Base-by-base conservation (phyloP, 2,888 invertebrate species). In the Sphecodes monilicornis region DNA sequence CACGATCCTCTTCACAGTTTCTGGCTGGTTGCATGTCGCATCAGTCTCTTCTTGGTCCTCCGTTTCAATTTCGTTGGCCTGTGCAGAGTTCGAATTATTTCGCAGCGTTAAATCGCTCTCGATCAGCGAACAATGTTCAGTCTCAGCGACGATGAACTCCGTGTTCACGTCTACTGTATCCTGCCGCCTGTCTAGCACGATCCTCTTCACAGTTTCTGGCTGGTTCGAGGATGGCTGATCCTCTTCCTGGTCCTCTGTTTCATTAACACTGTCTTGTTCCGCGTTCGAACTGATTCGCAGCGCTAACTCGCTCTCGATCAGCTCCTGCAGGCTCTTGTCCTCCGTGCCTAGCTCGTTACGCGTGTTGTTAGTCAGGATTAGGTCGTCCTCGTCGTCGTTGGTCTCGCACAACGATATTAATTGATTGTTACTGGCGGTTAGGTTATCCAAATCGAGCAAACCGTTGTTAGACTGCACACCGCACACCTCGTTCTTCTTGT, bases 391-490 rank as follows among this genome's bases (percentile, higher is more conserved):
- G 88, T 94, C 93, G 78, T 94, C 93, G 81, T 93, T 92, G 86
- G 91, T 92, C 84, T 92, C 93, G 89, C 91, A 91, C 88, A 93
- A 86, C 80, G 92, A 90, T 87, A 93, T 93, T 93, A 94, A 90
- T 92, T 94, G 92, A 81, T 93, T 93, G 93, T 94, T 94, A 92
- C 93, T 93, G 91, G 93, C 87, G 91, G 93, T 93, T 92, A 94
- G 89, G 89, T 92, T 93, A 91, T 94, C 94, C 92, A 94, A 91
- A 89, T 94, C 94, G 91, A 94, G 94, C 93, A 94, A 93, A 93
- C 94, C 94, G 91, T 94, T 94, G 94, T 94, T 94, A 94, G 94
- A 94, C 85, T 92, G 93, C 90, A 94, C 93, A 93, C 93, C 89
- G 92, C 94, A 94, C 93, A 94, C 94, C 86, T 92, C 93, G 91